Evolutionary conservation across 1,140 invertebrate genomes (phyloP).

Genomic region (Meteorus sp.): DNA sequence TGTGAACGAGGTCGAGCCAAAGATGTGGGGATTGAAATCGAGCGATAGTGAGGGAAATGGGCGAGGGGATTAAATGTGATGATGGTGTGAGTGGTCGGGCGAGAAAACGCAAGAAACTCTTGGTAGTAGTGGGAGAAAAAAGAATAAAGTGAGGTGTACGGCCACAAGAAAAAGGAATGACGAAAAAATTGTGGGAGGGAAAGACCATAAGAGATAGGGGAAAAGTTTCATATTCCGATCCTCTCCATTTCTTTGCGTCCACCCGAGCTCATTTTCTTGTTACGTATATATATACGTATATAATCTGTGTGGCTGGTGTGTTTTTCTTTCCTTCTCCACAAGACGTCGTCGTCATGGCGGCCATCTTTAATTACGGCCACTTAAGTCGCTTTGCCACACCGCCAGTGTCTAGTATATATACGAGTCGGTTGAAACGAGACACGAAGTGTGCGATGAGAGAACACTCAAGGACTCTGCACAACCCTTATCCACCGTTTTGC

Average conservation of each 20-base stretch:
- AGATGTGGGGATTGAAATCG: neutral
- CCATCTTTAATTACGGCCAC: conserved; percentile 45
- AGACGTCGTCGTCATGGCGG: conserved; percentile 11
- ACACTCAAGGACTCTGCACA: neutral
- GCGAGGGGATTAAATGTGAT: too few species aligned
- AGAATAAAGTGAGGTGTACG: neutral
- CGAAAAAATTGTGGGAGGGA: neutral
- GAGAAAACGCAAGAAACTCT: too few species aligned
- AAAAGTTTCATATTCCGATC: neutral
- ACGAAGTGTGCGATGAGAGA: too few species aligned
- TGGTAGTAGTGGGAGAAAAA: neutral
- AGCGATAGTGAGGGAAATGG: neutral
- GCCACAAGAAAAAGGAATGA: neutral
- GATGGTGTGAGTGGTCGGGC: too few species aligned
- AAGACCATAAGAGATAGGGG: too few species aligned
- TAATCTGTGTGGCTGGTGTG: neutral
- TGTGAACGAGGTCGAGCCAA: neutral
- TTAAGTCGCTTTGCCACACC: neutral
- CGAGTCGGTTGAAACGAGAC: too few species aligned
- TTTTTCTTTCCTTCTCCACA: neutral
- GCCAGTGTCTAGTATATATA: too few species aligned
- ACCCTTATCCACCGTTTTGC: neutral
- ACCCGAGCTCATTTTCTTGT: neutral
- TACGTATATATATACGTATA: too few species aligned
- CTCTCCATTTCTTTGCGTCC: neutral